Base-by-base conservation (phyloP, 2,113 vertebrate species). In the Microcebus jonahi region DNA sequence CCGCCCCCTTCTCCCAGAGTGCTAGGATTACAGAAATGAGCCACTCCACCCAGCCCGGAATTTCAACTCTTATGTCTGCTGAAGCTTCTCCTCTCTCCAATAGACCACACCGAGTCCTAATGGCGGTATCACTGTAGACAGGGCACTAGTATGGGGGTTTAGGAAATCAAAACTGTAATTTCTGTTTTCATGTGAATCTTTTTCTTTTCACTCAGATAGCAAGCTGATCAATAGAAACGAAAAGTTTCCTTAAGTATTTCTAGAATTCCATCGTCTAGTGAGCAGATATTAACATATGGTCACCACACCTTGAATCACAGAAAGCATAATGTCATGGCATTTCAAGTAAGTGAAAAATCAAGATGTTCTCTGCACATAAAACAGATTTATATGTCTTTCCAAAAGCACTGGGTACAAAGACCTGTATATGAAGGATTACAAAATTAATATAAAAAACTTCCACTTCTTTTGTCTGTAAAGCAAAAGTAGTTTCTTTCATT, bases 371-470 rank as follows among this genome's bases (percentile, higher is more conserved):
- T 76, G 23, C 45, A 81, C 25, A 68, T 76, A 85, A 80, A 85
- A 76, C n/a, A 92, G 71, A 53, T 75, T 13, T 85, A 25, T 63
- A 45, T 80, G 75, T 61, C 57, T 85, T 90, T 92, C 81, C 39
- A 76, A 89, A 82, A 79, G 59, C 29, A 80, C 10, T 55, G 53
- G 79, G 4, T 81, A 53, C 31, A 81, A 94, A 90, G 29, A 87
- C 39, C n/a, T 79, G 21, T 36, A 71, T 27, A 27, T 88, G 29
- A 79, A 90, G 50, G 34, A 81, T 48, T 63, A 63, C 14, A 77
- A 68, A 61, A 82, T 76, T 68, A 92, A n/a, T 39, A 71, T 42
- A 31, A 95, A 90, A 94, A 89, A 63, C 25, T 82, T 59, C 70
- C 45, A 57, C 73, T 71, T 90, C 50, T 67, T 79, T 93, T 68